A percentile compares a stretch with the other conserved stretches of the same genome.
phyloP scores from a whole-genome alignment of 2,888 invertebrate species.

The Holacanthella duospinosa region DNA sequence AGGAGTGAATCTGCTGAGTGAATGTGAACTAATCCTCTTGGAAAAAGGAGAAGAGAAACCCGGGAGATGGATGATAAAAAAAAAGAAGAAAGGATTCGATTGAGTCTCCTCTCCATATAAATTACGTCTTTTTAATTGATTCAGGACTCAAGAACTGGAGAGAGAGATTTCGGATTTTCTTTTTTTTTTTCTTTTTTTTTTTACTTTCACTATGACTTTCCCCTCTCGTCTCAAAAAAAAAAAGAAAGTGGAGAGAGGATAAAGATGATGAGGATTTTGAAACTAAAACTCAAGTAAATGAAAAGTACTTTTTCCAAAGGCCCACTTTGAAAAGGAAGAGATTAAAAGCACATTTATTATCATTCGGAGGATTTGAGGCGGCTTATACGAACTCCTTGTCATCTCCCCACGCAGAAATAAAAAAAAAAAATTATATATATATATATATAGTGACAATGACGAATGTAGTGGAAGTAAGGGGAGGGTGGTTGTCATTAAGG shows the following conservation, averaged over 20 bases:
- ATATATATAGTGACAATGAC: not conserved
- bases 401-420: too few species aligned
- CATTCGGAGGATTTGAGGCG: not conserved
- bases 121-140: constrained; percentile 26
- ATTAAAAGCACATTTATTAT: not conserved
- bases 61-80: not conserved
- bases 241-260: too few species aligned
- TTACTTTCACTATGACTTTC: too few species aligned
- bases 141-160: constrained; percentile 12
- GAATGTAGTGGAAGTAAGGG: not conserved
- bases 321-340: too few species aligned
- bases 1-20: too few species aligned
- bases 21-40: not conserved
- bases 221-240: too few species aligned
- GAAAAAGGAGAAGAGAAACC: not conserved
- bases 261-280: too few species aligned
- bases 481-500: too few species aligned
- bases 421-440: too few species aligned
- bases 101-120: constrained; percentile 19
- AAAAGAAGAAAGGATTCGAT: constrained; percentile 7
- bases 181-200: constrained; percentile 4
- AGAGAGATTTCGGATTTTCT: constrained; percentile 4
- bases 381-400: constrained; percentile 7
- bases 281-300: too few species aligned
- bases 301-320: too few species aligned